These are phyloP conservation scores for Toxonevra muliebris DNA, from an alignment of 2,888 invertebrate species.

Conservation along the genomic window DNA sequence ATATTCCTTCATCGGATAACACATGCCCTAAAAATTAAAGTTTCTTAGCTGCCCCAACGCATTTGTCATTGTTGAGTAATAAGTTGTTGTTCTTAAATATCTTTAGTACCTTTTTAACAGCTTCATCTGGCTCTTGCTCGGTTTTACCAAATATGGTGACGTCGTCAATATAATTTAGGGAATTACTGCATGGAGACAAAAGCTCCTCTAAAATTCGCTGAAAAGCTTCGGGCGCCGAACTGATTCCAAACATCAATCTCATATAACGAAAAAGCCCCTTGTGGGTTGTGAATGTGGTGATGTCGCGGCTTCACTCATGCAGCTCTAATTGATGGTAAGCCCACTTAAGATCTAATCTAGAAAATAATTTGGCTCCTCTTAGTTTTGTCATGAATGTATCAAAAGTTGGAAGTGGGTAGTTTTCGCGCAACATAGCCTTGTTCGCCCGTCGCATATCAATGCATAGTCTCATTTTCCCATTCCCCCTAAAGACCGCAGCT, in stretches of 20 bases:
- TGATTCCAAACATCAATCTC: constrained; percentile 55
- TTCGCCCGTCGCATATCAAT: constrained; percentile 57
- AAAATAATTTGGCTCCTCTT: constrained; percentile 39
- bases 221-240: constrained; percentile 46
- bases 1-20: constrained; percentile 36
- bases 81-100: constrained; percentile 42
- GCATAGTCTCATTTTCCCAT: constrained; percentile 52
- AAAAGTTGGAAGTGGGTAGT: constrained; percentile 42
- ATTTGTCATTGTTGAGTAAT: constrained; percentile 48
- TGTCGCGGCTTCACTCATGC: constrained; percentile 40
- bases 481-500: constrained; percentile 46
- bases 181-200: constrained; percentile 44
- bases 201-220: constrained; percentile 48
- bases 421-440: constrained; percentile 45
- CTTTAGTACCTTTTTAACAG: constrained; percentile 40
- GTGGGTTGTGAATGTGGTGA: constrained; percentile 40
- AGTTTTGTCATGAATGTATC: constrained; percentile 44
- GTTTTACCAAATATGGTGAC: constrained; percentile 46
- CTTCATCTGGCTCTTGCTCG: constrained; percentile 47
- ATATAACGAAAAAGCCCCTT: constrained; percentile 51
- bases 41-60: constrained; percentile 29
- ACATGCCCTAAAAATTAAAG: constrained; percentile 24
- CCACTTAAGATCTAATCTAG: constrained; percentile 51
- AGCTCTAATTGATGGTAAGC: constrained; percentile 50
- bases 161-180: constrained; percentile 46